phyloP scores from a whole-genome alignment of 2,797 vertebrate genomes.

The Parauchenoglanis punctatus region DNA sequence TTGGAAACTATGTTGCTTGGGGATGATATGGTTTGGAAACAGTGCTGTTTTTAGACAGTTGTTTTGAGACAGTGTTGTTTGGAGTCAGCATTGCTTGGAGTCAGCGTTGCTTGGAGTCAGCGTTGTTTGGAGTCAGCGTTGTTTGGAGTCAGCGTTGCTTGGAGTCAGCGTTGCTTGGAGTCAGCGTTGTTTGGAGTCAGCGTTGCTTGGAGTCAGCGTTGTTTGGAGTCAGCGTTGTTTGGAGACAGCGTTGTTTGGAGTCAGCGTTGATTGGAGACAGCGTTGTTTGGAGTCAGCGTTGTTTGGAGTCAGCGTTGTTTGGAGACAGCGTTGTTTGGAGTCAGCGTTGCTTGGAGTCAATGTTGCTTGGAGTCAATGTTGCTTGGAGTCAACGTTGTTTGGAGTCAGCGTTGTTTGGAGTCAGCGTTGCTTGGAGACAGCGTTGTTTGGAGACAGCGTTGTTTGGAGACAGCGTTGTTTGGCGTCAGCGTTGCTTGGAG shows the following conservation, averaged over 20 bases:
- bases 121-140: not conserved
- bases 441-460: not conserved
- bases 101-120: not conserved
- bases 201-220: not conserved
- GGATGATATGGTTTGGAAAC: not conserved
- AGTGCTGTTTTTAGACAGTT: not conserved
- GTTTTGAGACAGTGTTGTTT: not conserved
- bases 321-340: not conserved
- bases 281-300: not conserved
- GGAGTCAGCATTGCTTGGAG: not conserved
- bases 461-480: not conserved
- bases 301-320: not conserved
- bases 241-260: not conserved
- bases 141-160: not conserved
- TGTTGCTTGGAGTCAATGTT: not conserved
- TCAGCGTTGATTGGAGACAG: not conserved
- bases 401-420: not conserved
- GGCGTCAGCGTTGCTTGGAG: not conserved
- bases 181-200: not conserved
- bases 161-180: not conserved
- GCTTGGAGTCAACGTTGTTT: not conserved
- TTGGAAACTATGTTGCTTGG: not conserved
- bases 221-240: not conserved
- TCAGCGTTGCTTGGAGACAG: not conserved
- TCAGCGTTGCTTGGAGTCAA: not conserved